These are phyloP conservation scores for Bos taurus DNA, from an alignment of 2,113 vertebrate genomes.

Conservation along the genomic window DNA sequence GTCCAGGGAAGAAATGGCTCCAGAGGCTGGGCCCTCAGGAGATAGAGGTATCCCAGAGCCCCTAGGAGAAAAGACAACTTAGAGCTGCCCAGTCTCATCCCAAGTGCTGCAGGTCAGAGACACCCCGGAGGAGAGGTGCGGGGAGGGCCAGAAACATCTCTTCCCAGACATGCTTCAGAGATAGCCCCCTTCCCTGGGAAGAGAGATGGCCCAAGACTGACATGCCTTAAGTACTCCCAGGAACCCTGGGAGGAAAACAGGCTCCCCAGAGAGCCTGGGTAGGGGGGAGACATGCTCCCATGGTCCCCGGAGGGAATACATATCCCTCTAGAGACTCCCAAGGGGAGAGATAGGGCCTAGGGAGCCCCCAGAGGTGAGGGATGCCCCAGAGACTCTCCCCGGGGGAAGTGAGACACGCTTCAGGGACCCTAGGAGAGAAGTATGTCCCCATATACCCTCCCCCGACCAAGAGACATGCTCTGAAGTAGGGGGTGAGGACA, in stretches of 20 bases:
- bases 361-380: slow-evolving; percentile 48
- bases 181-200: slow-evolving; percentile 60
- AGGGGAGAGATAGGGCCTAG: slow-evolving; percentile 46
- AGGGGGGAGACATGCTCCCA: slow-evolving; percentile 51
- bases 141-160: slow-evolving; percentile 22
- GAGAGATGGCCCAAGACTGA: slow-evolving; percentile 51
- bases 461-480: slow-evolving; percentile 56
- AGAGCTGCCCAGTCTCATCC: slow-evolving; percentile 42
- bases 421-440: slow-evolving; percentile 49
- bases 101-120: slow-evolving; percentile 53
- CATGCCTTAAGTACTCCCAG: slow-evolving; percentile 64
- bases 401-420: slow-evolving; percentile 31
- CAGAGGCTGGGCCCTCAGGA: slow-evolving; percentile 43
- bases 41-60: slow-evolving; percentile 36
- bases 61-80: slow-evolving; percentile 51
- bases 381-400: slow-evolving; percentile 48
- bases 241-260: slow-evolving; percentile 58
- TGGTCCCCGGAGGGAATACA: slow-evolving; percentile 32
- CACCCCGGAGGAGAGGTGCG: slow-evolving; percentile 8
- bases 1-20: slow-evolving; percentile 57
- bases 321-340: slow-evolving; percentile 48
- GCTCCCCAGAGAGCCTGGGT: slow-evolving; percentile 64
- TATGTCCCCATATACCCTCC: slow-evolving; percentile 46
- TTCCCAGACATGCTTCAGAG: slow-evolving; percentile 49
- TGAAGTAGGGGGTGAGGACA: slow-evolving; percentile 48